phyloP scores from a whole-genome alignment of 2,888 invertebrate species.

The Leptinotarsa tumamoca region DNA sequence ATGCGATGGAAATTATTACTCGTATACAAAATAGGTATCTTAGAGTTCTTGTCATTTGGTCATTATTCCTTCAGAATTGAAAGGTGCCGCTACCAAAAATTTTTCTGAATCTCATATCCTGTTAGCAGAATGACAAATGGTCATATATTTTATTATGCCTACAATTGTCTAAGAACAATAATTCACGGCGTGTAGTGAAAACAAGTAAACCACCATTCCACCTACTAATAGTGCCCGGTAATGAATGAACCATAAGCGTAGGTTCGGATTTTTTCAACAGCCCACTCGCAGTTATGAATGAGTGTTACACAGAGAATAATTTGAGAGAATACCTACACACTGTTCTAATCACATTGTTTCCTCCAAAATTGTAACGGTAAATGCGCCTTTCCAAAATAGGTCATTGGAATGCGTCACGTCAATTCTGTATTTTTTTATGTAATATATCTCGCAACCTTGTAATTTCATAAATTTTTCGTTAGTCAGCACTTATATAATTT shows the following conservation, averaged over 20 bases:
- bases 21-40: too few relatives aligned
- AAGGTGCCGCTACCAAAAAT: background rate
- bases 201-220: conserved; percentile 19
- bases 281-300: conserved; percentile 24
- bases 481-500: too few relatives aligned
- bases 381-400: background rate
- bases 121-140: conserved; percentile 7
- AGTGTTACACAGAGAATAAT: conserved; percentile 20
- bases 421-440: background rate
- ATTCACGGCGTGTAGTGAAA: conserved; percentile 20
- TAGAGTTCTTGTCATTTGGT: too few relatives aligned
- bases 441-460: background rate
- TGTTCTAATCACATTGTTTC: conserved; percentile 19
- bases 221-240: conserved; percentile 12
- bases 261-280: conserved; percentile 22
- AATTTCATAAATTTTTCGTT: too few relatives aligned
- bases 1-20: too few relatives aligned
- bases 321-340: conserved; percentile 19
- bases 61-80: background rate
- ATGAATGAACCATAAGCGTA: conserved; percentile 29
- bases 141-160: background rate
- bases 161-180: conserved; percentile 11
- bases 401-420: background rate
- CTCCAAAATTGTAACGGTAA: conserved; percentile 5
- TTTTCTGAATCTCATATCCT: background rate